phyloP scores from a whole-genome alignment of 2,888 invertebrate species.

The Acleris holmiana region DNA sequence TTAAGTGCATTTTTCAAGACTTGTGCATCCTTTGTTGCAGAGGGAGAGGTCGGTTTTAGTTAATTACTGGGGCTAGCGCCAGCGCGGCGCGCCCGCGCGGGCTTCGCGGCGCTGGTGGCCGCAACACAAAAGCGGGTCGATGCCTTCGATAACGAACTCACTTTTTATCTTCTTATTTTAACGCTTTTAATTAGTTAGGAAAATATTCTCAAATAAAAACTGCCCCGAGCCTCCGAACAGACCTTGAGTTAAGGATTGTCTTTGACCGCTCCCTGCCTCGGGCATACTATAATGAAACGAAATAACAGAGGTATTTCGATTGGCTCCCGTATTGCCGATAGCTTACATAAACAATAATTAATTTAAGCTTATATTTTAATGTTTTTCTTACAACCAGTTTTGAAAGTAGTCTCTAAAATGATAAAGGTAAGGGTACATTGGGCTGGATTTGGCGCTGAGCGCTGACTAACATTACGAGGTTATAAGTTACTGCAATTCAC shows the following conservation, averaged over 20 bases:
- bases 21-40: slow-evolving; percentile 62
- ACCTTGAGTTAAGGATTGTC: slow-evolving; percentile 69
- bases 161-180: slow-evolving; percentile 82
- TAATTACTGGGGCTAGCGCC: slow-evolving; percentile 76
- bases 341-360: slow-evolving; percentile 64
- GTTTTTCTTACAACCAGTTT: slow-evolving; percentile 55
- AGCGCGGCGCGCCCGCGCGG: slow-evolving; percentile 55
- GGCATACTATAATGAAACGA: slow-evolving; percentile 67
- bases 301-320: slow-evolving; percentile 68
- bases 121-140: slow-evolving; percentile 80
- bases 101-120: slow-evolving; percentile 68
- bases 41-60: slow-evolving; percentile 67
- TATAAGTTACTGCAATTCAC: slow-evolving; percentile 6
- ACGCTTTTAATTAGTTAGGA: slow-evolving; percentile 84
- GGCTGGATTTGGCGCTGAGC: not conserved
- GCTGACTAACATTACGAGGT: slow-evolving; percentile 1
- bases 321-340: slow-evolving; percentile 74
- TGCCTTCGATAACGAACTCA: slow-evolving; percentile 81
- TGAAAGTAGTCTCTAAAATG: slow-evolving; percentile 43
- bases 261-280: slow-evolving; percentile 66
- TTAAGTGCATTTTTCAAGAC: slow-evolving; percentile 63
- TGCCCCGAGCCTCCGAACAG: slow-evolving; percentile 62
- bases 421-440: slow-evolving; percentile 20
- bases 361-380: slow-evolving; percentile 58
- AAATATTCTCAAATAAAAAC: slow-evolving; percentile 83